These are phyloP conservation scores for Mustelus asterias DNA, from an alignment of 2,113 vertebrate genomes.

Conservation along the genomic window DNA sequence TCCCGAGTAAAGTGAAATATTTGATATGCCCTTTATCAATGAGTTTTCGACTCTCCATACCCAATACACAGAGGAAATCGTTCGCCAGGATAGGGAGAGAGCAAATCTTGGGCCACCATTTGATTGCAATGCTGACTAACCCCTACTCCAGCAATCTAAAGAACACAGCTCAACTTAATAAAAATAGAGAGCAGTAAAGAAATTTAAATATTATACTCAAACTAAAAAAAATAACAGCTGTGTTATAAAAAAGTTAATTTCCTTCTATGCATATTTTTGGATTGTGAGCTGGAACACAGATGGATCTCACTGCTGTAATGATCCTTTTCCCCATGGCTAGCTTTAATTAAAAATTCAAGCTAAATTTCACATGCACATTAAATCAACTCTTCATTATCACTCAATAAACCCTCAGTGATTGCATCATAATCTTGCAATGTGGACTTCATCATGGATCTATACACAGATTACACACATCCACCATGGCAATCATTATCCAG, in stretches of 20 bases:
- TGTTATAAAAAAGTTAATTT: slow-evolving; percentile 29
- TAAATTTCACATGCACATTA: background rate
- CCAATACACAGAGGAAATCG: background rate
- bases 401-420: slow-evolving; percentile 2
- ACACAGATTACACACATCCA: background rate
- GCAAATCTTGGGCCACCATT: background rate
- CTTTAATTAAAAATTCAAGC: slow-evolving; percentile 31
- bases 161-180: background rate
- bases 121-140: background rate
- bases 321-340: slow-evolving; percentile 24
- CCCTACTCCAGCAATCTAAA: background rate
- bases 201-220: background rate
- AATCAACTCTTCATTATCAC: slow-evolving; percentile 34
- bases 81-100: background rate
- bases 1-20: background rate
- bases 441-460: background rate
- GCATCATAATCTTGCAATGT: background rate
- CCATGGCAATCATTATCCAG: background rate
- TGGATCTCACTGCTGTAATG: slow-evolving; percentile 15
- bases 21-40: background rate
- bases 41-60: background rate
- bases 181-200: slow-evolving; percentile 9
- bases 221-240: slow-evolving; percentile 24
- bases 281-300: background rate
- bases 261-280: slow-evolving; percentile 20